Percentiles rank a stretch among this genome's conserved stretches.
Evolutionary conservation across 1,140 invertebrate genomes (phyloP).

Genomic region (Thrips palmi): DNA sequence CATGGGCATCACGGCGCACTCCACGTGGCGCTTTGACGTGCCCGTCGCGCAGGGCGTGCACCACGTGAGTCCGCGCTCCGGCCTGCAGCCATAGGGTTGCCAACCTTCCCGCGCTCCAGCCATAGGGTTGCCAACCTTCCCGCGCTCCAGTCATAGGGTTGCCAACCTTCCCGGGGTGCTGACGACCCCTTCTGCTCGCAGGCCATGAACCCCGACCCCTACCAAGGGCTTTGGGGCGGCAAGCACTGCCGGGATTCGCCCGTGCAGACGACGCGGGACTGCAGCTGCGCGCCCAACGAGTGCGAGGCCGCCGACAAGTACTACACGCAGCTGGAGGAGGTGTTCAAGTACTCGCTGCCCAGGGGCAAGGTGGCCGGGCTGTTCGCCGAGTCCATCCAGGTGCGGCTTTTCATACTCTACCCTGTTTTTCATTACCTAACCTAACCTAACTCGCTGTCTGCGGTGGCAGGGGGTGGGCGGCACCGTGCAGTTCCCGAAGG

Average conservation of each 20-base stretch:
- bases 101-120: too few relatives aligned
- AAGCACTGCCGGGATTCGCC: slow-evolving; percentile 70
- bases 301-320: slow-evolving; percentile 66
- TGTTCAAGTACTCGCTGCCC: slow-evolving; percentile 56
- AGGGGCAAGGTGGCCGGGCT: slow-evolving; percentile 63
- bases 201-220: slow-evolving; percentile 82
- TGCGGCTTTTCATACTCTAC: neutral
- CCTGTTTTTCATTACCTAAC: slow-evolving; percentile 1
- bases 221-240: slow-evolving; percentile 76
- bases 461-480: slow-evolving; percentile 61
- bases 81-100: too few relatives aligned
- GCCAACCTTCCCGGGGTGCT: too few relatives aligned
- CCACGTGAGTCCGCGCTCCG: slow-evolving; percentile 56
- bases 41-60: slow-evolving; percentile 60
- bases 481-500: slow-evolving; percentile 76
- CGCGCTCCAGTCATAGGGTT: too few relatives aligned
- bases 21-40: slow-evolving; percentile 53
- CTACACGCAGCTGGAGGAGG: slow-evolving; percentile 60
- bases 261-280: slow-evolving; percentile 48
- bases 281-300: slow-evolving; percentile 36
- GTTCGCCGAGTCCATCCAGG: slow-evolving; percentile 89
- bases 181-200: slow-evolving; percentile 24
- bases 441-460: neutral
- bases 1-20: slow-evolving; percentile 64
- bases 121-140: too few relatives aligned